These are phyloP conservation scores for Blera fallax DNA, from an alignment of 2,888 invertebrate species.

Conservation along the genomic window DNA sequence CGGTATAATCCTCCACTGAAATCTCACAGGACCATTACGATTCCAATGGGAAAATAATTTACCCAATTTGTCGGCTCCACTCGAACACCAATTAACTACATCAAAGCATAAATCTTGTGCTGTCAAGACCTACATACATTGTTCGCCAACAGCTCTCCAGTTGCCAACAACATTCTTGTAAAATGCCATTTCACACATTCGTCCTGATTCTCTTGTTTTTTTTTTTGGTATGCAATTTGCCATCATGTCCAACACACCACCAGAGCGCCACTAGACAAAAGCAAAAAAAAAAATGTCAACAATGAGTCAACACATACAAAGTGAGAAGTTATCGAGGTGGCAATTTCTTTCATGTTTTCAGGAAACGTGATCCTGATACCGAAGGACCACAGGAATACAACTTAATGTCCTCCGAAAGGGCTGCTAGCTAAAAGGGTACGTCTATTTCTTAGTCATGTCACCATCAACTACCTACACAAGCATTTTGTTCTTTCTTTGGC, in stretches of 20 bases:
- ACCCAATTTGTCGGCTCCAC: conserved; percentile 3
- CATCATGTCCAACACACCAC: conserved; percentile 28
- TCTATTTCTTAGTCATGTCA: conserved; percentile 31
- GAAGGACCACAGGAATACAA: conserved; percentile 12
- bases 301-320: conserved; percentile 45
- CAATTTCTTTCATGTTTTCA: conserved; percentile 61
- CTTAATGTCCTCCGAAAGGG: conserved; percentile 38
- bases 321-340: conserved; percentile 62
- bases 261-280: neutral
- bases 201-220: neutral
- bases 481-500: conserved; percentile 36
- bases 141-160: neutral
- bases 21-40: neutral
- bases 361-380: conserved; percentile 49
- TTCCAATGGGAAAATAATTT: conserved; percentile 1
- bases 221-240: conserved; percentile 52
- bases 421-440: too few relatives aligned
- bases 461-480: neutral
- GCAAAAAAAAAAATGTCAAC: conserved; percentile 18
- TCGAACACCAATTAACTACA: conserved; percentile 36
- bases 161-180: conserved; percentile 23
- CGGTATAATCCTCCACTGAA: neutral
- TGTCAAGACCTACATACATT: conserved; percentile 46
- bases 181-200: conserved; percentile 36
- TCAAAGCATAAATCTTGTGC: conserved; percentile 44